Conservation (phyloP, 2,888 invertebrate species). For the Tinea pellionella region DNA sequence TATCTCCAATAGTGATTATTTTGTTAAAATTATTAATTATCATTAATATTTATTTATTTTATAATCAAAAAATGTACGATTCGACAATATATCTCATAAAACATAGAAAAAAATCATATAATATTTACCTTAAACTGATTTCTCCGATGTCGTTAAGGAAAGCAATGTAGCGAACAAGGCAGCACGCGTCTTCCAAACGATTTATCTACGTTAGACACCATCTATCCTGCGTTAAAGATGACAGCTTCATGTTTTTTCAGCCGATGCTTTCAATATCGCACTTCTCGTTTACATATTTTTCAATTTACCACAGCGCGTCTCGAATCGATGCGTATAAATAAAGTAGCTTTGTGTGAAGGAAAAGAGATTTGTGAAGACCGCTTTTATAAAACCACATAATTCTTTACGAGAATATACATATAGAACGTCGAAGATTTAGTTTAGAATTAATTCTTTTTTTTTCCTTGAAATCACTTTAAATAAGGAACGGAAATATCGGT, state of each 20-base stretch:
- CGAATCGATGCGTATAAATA: conserved; percentile 31
- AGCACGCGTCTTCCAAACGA: conserved; percentile 46
- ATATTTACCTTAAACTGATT: conserved; percentile 59
- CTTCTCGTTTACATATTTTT: conserved; percentile 55
- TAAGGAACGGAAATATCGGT: conserved; percentile 6
- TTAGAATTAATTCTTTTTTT: conserved; percentile 23
- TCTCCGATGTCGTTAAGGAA: conserved; percentile 47
- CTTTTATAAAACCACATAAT: conserved; percentile 24
- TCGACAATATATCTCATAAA: no score
- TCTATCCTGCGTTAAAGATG: conserved; percentile 57
- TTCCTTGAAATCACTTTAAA: conserved; percentile 25
- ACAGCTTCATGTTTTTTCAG: conserved; percentile 52
- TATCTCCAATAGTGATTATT: no score
- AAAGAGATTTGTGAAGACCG: conserved; percentile 27
- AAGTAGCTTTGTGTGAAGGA: conserved; percentile 24
- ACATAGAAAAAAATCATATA: conserved; percentile 29
- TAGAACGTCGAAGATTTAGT: conserved; percentile 19
- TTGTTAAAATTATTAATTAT: no score
- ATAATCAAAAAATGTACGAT: no score
- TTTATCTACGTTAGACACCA: conserved; percentile 42
- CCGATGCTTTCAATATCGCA: conserved; percentile 45
- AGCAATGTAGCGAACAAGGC: conserved; percentile 54
- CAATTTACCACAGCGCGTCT: conserved; percentile 40
- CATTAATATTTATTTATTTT: no score
- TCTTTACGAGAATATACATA: conserved; percentile 16